phyloP scores from a whole-genome alignment of 2,113 vertebrate genomes.

The Protobothrops flavoviridis region DNA sequence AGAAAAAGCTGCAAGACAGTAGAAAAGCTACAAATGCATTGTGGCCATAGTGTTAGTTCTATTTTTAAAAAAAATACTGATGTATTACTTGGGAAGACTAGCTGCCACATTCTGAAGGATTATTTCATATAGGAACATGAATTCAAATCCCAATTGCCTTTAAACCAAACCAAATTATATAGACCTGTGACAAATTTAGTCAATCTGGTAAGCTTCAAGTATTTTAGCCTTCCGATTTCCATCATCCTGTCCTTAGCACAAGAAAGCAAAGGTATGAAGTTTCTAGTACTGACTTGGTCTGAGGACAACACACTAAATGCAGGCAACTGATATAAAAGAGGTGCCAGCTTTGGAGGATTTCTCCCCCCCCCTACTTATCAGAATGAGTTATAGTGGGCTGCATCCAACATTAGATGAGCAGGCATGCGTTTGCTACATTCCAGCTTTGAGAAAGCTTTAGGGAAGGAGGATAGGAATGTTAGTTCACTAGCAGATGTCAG shows the following conservation, averaged over 20 bases:
- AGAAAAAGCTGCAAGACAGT: conserved; percentile 6
- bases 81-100: conserved; percentile 16
- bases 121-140: neutral
- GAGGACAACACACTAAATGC: neutral
- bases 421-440: neutral
- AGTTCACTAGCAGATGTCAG: neutral
- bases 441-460: neutral
- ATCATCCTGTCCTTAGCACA: neutral
- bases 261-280: neutral
- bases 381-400: neutral
- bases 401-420: neutral
- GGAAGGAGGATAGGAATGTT: neutral
- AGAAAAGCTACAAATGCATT: conserved; percentile 6
- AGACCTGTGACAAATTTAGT: neutral
- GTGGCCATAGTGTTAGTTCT: neutral
- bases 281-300: neutral
- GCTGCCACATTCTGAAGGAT: neutral
- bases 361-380: neutral
- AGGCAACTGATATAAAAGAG: neutral
- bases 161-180: neutral
- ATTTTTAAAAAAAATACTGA: conserved; percentile 2
- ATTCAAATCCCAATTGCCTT: neutral
- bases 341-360: neutral
- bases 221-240: neutral
- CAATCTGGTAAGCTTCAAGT: neutral